Conservation (phyloP, 2,113 vertebrate genomes). For the Hiodon tergisus region DNA sequence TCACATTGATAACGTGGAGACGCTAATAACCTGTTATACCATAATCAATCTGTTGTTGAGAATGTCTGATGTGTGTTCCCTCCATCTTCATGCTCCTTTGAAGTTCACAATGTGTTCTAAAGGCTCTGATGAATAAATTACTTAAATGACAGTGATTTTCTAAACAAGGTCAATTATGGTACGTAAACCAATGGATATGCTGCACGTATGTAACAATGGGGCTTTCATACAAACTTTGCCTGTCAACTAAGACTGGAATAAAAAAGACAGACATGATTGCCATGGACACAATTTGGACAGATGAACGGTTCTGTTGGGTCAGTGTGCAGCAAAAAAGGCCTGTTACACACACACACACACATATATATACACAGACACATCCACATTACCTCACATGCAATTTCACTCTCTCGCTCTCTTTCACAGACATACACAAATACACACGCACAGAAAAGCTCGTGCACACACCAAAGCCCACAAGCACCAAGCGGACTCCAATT, state of each 20-base stretch:
- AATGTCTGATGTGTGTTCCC: slow-evolving; percentile 31
- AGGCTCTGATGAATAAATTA: slow-evolving; percentile 31
- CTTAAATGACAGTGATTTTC: too few relatives aligned
- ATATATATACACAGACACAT: not conserved
- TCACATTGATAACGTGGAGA: slow-evolving; percentile 30
- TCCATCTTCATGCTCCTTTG: slow-evolving; percentile 11
- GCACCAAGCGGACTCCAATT: not conserved
- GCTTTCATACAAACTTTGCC: not conserved
- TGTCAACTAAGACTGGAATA: too few relatives aligned
- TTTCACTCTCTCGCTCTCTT: not conserved
- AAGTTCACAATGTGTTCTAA: slow-evolving; percentile 8
- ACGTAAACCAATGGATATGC: slow-evolving; percentile 24
- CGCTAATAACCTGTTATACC: slow-evolving; percentile 28
- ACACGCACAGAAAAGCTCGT: not conserved
- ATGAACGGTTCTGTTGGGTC: too few relatives aligned
- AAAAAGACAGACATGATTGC: too few relatives aligned
- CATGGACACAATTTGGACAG: too few relatives aligned
- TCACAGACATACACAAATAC: not conserved
- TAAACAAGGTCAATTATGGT: slow-evolving; percentile 27
- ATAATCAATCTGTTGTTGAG: slow-evolving; percentile 32
- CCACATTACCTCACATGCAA: not conserved
- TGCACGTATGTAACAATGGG: slow-evolving; percentile 18
- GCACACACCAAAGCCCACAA: not conserved
- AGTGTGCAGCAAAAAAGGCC: too few relatives aligned
- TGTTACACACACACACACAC: too few relatives aligned